Percentiles rank a stretch among this genome's conserved stretches.
Conservation (phyloP, 2,888 invertebrate species). For the Lasioglossum pauxillum region DNA sequence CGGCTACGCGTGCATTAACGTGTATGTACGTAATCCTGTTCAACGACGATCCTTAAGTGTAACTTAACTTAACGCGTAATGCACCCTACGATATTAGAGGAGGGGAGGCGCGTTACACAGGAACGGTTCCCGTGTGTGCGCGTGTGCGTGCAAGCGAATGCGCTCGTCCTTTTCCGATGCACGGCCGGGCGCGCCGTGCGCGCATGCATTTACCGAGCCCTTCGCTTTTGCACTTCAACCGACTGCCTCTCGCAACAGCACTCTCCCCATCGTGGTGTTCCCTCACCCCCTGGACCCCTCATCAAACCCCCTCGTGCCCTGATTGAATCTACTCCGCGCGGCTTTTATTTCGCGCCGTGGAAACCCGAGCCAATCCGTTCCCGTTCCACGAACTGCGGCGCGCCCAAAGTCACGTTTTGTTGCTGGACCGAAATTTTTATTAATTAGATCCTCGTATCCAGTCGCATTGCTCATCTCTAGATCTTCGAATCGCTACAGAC, state of each 20-base stretch:
- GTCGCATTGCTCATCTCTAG: slow-evolving; percentile 29
- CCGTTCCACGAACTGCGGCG: slow-evolving; percentile 58
- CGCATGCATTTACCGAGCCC: slow-evolving; percentile 49
- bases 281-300: slow-evolving; percentile 52
- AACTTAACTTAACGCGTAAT: slow-evolving; percentile 66
- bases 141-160: neutral
- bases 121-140: neutral
- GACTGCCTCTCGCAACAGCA: slow-evolving; percentile 57
- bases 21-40: slow-evolving; percentile 55
- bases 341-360: slow-evolving; percentile 68
- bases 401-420: slow-evolving; percentile 62
- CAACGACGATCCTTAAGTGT: slow-evolving; percentile 60
- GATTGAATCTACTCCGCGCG: slow-evolving; percentile 66
- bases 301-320: slow-evolving; percentile 61
- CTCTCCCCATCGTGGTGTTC: slow-evolving; percentile 57
- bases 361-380: slow-evolving; percentile 65
- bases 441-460: slow-evolving; percentile 41
- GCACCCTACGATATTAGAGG: slow-evolving; percentile 59
- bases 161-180: slow-evolving; percentile 26
- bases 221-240: slow-evolving; percentile 63
- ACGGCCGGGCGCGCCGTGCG: neutral
- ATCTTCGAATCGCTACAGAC: neutral
- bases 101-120: slow-evolving; percentile 34
- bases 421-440: slow-evolving; percentile 55
- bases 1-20: slow-evolving; percentile 55